Base-by-base conservation (phyloP, 1,140 invertebrate genomes). In the Drosophila sulfurigaster region DNA sequence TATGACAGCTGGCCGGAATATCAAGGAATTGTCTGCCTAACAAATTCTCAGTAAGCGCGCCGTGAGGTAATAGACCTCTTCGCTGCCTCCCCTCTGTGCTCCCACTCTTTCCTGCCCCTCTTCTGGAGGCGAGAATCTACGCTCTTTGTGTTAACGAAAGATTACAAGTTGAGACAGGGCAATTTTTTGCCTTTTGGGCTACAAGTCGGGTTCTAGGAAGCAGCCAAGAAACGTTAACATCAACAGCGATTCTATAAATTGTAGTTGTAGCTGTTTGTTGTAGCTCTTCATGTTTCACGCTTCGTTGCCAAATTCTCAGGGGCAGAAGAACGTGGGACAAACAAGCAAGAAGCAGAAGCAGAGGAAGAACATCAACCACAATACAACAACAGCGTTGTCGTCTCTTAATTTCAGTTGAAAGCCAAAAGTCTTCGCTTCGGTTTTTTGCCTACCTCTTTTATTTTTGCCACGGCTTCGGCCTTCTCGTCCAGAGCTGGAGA, bases 241-340 rank as follows among this genome's bases (percentile, higher is more conserved):
- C 71, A 58, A 54, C 62, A 70, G 56, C 28, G 45, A 32, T 38
- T 52, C 30, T 73, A 5, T 43, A 43, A 43, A 8, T 46, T 62
- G 16, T 28, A 45, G 28, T 30, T 46, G 25, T 48, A 13, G 41
- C 58, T 25, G 20, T 25, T 25, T 25, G 52, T 73, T 77, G 62
- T 71, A 71, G 52, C 69, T 38, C 56, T 80, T 78, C 81, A 85
- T 89, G 81, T 89, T 89, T 88, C 81, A 85, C 85, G 85, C 85
- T 89, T 81, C 66, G 78, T 80, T 85, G 78, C 75, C 81, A 87
- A 87, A 87, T 88, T 87, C 85, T 87, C 80, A 79, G 81, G 81
- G 54, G 68, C 79, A 59, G 32, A 69, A 80, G 74, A 82, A 81
- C 75, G 71, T 78, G 75, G 65, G 75, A 78, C 65, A 70, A 62